Base-by-base conservation (phyloP, 2,888 invertebrate species). In the Griposia aprilina region DNA sequence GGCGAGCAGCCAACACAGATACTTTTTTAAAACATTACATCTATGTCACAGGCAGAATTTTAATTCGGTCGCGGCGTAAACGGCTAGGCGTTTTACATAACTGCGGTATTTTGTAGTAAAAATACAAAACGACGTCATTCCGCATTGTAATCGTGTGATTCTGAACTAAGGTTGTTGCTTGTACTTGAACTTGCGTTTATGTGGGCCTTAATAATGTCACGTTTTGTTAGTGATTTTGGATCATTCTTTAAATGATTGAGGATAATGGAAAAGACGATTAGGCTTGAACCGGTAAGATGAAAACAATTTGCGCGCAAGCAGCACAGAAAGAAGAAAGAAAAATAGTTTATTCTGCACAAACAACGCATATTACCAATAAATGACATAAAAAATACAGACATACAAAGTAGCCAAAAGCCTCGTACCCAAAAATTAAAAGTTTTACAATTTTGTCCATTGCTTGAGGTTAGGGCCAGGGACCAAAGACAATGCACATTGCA, bases 51-150 rank as follows among this genome's bases (percentile, higher is more conserved):
- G 84, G 60, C 66, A 80, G 84, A 84, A 84, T 84, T 87, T 84
- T 87, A 84, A 84, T 84, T 84, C 87, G 79, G 60, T 13, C 57
- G 52, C 45, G 62, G 70, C 66, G 74, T 69, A 84, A 86, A 70
- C 52, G 80, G 80, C 84, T 80, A 74, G 75, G 80, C 66, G 67
- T 80, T 84, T 87, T 84, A 75, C 84, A 87, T 87, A 87, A 84
- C 80, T 70, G 84, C 84, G 73, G 60, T 75, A 63, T 87, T 84
- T 36, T 50, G 75, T 52, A 62, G 57, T 74, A 80, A 74, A 84
- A 87, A 84, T 67, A 13, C 72, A 57, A 73, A 86, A 84, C 73
- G 80, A 75, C 84, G 75, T 84, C 75, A 75, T 87, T 75, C 41
- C 66, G 75, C 74, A 84, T 60, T 84, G 80, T 87, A 87, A 84